Evolutionary conservation across 2,797 vertebrate species (phyloP).

Genomic region (Clarias platycephalus): DNA sequence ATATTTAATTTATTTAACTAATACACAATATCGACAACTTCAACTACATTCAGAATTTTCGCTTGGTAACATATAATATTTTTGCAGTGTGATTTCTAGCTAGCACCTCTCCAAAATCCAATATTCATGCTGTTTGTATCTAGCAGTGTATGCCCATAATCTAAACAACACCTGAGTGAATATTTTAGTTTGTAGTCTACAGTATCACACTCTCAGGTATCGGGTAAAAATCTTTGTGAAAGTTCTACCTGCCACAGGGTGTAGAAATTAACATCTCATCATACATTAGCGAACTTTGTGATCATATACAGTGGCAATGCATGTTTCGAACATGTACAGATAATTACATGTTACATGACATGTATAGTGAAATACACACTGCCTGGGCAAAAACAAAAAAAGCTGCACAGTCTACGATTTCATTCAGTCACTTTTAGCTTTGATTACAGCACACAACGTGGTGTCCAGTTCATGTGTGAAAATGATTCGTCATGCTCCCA

Average conservation of each 20-base stretch:
- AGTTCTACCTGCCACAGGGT: neutral
- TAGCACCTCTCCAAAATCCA: neutral
- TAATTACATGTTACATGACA: neutral
- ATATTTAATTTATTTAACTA: neutral
- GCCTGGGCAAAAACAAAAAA: no score
- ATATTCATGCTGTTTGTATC: slow-evolving; percentile 8
- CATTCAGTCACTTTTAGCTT: no score
- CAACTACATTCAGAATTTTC: neutral
- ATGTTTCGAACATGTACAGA: neutral
- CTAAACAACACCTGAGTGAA: neutral
- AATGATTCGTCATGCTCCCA: no score
- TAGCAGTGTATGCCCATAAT: neutral
- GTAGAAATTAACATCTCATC: neutral
- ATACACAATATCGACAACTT: neutral
- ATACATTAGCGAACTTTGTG: neutral
- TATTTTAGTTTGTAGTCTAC: neutral
- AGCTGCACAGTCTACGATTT: no score
- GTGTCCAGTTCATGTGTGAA: no score
- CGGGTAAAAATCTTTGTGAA: neutral
- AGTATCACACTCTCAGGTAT: neutral
- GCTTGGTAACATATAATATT: neutral
- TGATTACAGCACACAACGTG: no score
- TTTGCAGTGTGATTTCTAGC: neutral
- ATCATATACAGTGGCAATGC: neutral
- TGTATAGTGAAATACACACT: no score